These are phyloP conservation scores for Acanthoscelides obtectus DNA, from an alignment of 2,888 invertebrate species.

Conservation along the genomic window DNA sequence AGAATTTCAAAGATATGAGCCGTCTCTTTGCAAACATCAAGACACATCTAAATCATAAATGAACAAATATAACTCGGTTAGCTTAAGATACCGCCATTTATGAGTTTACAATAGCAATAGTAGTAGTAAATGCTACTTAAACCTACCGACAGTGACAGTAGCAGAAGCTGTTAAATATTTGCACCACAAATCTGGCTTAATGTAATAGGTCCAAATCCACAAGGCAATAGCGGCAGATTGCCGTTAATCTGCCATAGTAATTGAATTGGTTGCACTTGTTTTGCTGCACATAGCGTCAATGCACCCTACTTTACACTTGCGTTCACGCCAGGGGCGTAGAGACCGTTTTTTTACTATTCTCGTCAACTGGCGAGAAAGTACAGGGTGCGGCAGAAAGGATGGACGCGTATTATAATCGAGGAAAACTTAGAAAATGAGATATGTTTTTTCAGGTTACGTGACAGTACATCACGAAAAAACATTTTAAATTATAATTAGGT, in stretches of 20 bases:
- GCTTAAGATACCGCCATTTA: neutral
- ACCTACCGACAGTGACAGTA: neutral
- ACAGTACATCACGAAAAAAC: too few species aligned
- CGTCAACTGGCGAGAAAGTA: too few species aligned
- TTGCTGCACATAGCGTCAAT: neutral
- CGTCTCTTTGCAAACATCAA: neutral
- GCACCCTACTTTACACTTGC: neutral
- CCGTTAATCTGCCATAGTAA: slow-evolving; percentile 36
- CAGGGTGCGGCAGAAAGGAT: too few species aligned
- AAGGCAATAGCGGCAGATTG: slow-evolving; percentile 15
- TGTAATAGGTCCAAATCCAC: neutral
- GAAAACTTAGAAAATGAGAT: too few species aligned
- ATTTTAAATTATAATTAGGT: too few species aligned
- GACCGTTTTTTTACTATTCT: too few species aligned
- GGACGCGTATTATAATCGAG: too few species aligned
- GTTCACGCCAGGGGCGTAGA: neutral
- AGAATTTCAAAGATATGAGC: too few species aligned
- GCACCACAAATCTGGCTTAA: neutral
- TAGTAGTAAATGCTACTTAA: neutral
- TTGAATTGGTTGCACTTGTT: slow-evolving; percentile 38
- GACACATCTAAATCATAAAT: neutral
- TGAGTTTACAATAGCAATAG: neutral
- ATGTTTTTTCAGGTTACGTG: too few species aligned
- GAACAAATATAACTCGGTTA: neutral
- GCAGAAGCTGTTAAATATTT: neutral